Conservation (phyloP, 1,140 invertebrate genomes). For the Cheumatopsyche charites region DNA sequence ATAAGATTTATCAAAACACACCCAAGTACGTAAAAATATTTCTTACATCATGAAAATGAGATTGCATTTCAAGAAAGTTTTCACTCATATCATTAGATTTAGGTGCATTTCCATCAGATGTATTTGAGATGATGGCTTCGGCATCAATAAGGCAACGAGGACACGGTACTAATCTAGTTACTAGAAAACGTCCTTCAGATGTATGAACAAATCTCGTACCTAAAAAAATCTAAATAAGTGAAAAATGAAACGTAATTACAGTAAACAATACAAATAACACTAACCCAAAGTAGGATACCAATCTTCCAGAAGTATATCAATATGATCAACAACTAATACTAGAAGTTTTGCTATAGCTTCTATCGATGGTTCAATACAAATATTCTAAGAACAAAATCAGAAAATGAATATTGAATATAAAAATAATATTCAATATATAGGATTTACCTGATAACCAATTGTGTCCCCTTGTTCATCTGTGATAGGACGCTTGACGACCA, state of each 20-base stretch:
- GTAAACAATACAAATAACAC: background rate
- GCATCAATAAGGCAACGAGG: constrained; percentile 74
- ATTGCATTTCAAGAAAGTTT: constrained; percentile 37
- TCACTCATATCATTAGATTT: constrained; percentile 35
- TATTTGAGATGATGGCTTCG: constrained; percentile 37
- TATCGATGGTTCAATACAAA: constrained; percentile 75
- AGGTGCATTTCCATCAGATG: constrained; percentile 16
- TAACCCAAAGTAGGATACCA: constrained; percentile 92
- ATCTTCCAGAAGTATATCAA: constrained; percentile 96
- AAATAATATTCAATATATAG: background rate
- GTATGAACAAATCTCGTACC: constrained; percentile 97
- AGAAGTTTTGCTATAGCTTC: constrained; percentile 85
- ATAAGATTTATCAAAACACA: background rate
- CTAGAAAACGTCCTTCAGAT: constrained; percentile 92
- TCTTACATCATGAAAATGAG: constrained; percentile 44
- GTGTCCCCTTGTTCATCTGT: constrained; percentile 59
- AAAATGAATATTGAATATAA: constrained; percentile 48
- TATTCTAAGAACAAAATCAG: constrained; percentile 51
- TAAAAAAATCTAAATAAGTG: constrained; percentile 37
- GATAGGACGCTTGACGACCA: constrained; percentile 72
- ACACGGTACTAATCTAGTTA: constrained; percentile 94
- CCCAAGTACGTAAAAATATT: background rate
- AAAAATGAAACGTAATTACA: background rate
- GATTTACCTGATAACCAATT: constrained; percentile 67
- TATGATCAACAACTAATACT: constrained; percentile 92